Conservation (phyloP, 1,140 invertebrate genomes). For the Melipona quadrifasciata region DNA sequence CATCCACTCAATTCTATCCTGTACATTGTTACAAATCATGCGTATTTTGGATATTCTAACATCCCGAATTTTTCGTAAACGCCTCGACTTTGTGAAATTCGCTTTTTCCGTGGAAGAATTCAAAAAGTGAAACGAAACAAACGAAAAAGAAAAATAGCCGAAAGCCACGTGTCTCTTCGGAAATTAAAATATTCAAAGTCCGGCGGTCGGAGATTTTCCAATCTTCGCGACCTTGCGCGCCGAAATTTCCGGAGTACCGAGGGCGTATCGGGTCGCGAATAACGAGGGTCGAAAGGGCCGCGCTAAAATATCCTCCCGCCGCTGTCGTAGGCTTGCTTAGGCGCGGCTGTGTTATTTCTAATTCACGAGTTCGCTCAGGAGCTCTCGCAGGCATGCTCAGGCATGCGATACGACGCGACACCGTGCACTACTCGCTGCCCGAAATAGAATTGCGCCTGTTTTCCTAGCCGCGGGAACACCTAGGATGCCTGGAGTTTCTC, state of each 20-base stretch:
- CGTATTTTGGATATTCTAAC: background rate
- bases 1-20: no score
- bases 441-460: conserved; percentile 36
- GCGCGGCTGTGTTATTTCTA: conserved; percentile 40
- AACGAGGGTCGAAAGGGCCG: background rate
- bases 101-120: no score
- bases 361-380: conserved; percentile 44
- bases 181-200: background rate
- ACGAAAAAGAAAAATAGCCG: no score
- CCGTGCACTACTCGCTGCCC: background rate
- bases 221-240: background rate
- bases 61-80: background rate
- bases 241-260: background rate
- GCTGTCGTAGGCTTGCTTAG: conserved; percentile 38
- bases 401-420: conserved; percentile 16
- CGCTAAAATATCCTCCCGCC: conserved; percentile 23
- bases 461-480: conserved; percentile 11
- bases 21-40: background rate
- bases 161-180: no score
- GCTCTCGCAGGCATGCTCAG: conserved; percentile 2
- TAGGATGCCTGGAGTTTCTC: background rate
- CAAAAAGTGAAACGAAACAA: no score
- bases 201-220: background rate
- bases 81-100: no score
- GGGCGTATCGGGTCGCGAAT: background rate